Evolutionary conservation across 2,113 vertebrate genomes (phyloP).

Genomic region (Mesembrinibis cayennensis): DNA sequence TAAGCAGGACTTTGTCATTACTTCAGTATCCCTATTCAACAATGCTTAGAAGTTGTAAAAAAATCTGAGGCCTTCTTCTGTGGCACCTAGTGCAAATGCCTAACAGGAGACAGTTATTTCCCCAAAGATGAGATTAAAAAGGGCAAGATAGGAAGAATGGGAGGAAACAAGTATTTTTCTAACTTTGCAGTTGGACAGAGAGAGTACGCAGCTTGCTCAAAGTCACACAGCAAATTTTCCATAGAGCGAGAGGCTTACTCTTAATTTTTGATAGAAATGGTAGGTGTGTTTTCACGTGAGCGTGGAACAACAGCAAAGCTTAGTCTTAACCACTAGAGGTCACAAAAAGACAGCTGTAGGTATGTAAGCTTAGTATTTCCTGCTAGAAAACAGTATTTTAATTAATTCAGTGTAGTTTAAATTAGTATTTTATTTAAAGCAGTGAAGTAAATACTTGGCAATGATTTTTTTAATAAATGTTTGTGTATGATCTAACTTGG

Average conservation of each 20-base stretch:
- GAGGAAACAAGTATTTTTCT: not conserved
- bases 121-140: not conserved
- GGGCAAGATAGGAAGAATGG: not conserved
- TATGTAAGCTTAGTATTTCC: not conserved
- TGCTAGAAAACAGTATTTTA: not conserved
- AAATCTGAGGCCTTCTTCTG: not conserved
- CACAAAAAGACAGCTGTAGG: constrained; percentile 29
- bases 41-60: not conserved
- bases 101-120: not conserved
- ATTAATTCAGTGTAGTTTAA: not conserved
- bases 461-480: not conserved
- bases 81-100: not conserved
- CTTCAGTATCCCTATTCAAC: not conserved
- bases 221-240: not conserved
- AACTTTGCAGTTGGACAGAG: not conserved
- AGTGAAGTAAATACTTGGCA: not conserved
- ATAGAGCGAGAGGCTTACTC: rapidly evolving
- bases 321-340: constrained; percentile 59
- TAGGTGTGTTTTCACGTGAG: not conserved
- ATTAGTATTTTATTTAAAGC: not conserved
- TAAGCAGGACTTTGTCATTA: not conserved
- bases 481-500: not conserved
- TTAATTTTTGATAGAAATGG: not conserved
- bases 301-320: not conserved
- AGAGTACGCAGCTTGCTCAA: not conserved